Percentiles rank a stretch among this genome's conserved stretches.
Evolutionary conservation across 1,140 invertebrate genomes (phyloP).

Genomic region (Bombus superbus): DNA sequence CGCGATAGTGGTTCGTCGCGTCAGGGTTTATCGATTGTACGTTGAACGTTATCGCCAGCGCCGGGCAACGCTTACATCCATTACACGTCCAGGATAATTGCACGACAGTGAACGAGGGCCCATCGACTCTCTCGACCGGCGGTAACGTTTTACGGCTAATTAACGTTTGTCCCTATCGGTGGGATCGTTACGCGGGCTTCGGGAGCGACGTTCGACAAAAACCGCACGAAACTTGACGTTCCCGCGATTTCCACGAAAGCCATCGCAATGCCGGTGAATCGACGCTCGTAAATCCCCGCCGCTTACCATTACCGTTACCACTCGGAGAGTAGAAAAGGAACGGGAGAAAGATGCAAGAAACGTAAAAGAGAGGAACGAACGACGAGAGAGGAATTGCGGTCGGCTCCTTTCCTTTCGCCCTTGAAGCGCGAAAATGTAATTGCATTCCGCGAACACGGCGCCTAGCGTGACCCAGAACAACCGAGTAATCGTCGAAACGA

Average conservation of each 20-base stretch:
- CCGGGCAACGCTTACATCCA: constrained; percentile 54
- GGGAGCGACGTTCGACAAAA: constrained; percentile 16
- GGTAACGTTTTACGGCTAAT: constrained; percentile 61
- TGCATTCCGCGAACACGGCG: constrained; percentile 60
- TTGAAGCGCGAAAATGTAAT: constrained; percentile 61
- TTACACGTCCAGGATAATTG: constrained; percentile 62
- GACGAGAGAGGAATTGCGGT: not conserved
- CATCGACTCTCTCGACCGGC: constrained; percentile 9
- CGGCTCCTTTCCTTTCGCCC: constrained; percentile 47
- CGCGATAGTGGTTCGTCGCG: constrained; percentile 1
- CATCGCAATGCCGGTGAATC: constrained; percentile 62
- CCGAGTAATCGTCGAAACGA: not conserved
- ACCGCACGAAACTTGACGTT: constrained; percentile 44
- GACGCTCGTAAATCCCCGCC: constrained; percentile 73
- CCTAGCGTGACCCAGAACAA: constrained; percentile 50
- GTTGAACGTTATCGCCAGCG: constrained; percentile 32
- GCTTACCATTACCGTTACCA: constrained; percentile 76
- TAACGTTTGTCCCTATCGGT: constrained; percentile 65
- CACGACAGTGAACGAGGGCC: constrained; percentile 39
- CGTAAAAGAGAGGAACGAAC: not conserved
- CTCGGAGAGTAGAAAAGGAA: not conserved
- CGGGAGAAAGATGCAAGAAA: not conserved
- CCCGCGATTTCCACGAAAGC: constrained; percentile 62
- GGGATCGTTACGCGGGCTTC: constrained; percentile 42
- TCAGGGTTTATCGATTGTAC: constrained; percentile 39